Evolutionary conservation across 2,888 invertebrate species (phyloP).

Genomic region (Acheta domesticus): DNA sequence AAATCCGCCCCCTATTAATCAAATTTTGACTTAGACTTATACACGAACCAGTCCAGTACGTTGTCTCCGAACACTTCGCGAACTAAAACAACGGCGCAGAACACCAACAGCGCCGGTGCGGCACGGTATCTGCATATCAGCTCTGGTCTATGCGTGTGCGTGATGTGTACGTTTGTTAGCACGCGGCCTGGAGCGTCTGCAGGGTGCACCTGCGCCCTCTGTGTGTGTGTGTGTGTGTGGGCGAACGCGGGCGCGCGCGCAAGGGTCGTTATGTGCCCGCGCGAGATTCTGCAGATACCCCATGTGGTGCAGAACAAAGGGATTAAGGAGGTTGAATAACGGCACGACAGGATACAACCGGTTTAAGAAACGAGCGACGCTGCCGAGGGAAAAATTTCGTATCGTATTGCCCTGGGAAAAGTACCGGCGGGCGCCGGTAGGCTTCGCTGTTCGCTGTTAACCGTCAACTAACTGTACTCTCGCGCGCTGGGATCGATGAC

Average conservation of each 20-base stretch:
- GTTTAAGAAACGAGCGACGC: background rate
- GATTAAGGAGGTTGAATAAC: slow-evolving; percentile 10
- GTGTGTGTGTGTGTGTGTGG: background rate
- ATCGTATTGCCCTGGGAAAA: slow-evolving; percentile 10
- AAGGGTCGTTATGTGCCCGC: background rate
- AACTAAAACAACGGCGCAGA: too few relatives aligned
- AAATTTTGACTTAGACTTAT: too few relatives aligned
- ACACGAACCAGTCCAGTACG: too few relatives aligned
- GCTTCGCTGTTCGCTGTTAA: background rate
- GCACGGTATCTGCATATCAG: too few relatives aligned
- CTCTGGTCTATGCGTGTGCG: too few relatives aligned
- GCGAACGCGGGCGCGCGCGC: background rate
- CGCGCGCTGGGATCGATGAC: background rate
- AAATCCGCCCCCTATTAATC: too few relatives aligned
- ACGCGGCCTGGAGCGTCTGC: too few relatives aligned
- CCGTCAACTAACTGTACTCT: background rate
- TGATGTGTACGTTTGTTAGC: too few relatives aligned
- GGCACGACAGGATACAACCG: slow-evolving; percentile 18
- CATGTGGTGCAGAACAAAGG: background rate
- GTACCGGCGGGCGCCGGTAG: background rate
- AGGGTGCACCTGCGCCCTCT: too few relatives aligned
- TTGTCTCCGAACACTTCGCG: too few relatives aligned
- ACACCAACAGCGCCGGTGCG: too few relatives aligned
- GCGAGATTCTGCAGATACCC: slow-evolving; percentile 1
- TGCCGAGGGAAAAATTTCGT: background rate